Base-by-base conservation (phyloP, 2,797 vertebrate species). In the Tenualosa thibaudeaui region DNA sequence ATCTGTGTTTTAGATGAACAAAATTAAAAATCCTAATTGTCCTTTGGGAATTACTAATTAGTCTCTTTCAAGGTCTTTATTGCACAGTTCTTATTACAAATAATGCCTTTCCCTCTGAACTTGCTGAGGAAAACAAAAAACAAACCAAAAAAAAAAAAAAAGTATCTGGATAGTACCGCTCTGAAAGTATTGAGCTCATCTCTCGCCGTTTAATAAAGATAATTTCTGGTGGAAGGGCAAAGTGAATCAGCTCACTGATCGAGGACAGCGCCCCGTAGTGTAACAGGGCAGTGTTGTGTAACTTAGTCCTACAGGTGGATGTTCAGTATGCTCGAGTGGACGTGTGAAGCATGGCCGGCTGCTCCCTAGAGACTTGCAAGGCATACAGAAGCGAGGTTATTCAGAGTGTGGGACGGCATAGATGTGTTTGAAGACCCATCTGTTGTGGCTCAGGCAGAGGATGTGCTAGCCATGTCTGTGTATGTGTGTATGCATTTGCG, bases 41-140 rank as follows among this genome's bases (percentile, higher is more conserved):
- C 85, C 84, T 68, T 49, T 19, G 85, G 86, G 86, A 85, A 82
- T 85, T 87, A 49, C 86, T 87, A 89, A 89, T 89, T 91, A 83
- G 86, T 86, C 86, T 86, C 87, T 88, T 86, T 86, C 82, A 84
- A 85, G 83, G 82, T 75, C 81, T 51, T 82, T 86, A 85, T 84
- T 84, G 19, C 53, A 56, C 62, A 81, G 51, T 84, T 84, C 85
- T 88, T 86, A 87, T 68, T 81, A 83, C 51, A 82, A 84, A 84
- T 50, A 53, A 53, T 75, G 82, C 81, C 56, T 89, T 88, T 84
- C 82, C 19, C 40, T 81, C 22, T n/a, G 81, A 86, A 86, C 53
- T 56, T 37, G 13, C 54, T 56, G 54, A 8, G 22, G 5, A 43
- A 7, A 43, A 46, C 7, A 37, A 75, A 17, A 54, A 60, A 86